phyloP scores from a whole-genome alignment of 2,113 vertebrate species.

The Brachyhypopomus gauderio region DNA sequence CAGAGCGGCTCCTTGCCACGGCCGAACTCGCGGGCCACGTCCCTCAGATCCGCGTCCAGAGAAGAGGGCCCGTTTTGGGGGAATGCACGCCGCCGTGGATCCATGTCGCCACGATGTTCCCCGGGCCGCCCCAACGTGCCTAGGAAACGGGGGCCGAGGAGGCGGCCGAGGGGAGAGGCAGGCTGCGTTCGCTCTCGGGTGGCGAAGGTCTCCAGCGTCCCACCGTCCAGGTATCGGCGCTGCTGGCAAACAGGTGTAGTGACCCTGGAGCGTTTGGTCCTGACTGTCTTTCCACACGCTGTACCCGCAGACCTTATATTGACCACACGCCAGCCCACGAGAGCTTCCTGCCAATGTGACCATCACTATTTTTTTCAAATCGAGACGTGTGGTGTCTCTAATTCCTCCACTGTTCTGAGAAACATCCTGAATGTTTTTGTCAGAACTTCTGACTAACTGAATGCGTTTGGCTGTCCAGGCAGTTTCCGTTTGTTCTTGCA shows the following conservation, averaged over 20 bases:
- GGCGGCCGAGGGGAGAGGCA: neutral
- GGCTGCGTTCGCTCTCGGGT: conserved; percentile 31
- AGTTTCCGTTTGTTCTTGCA: conserved; percentile 13
- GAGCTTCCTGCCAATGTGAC: conserved; percentile 17
- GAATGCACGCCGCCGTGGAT: conserved; percentile 66
- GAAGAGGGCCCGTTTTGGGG: conserved; percentile 65
- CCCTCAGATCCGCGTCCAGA: conserved; percentile 58
- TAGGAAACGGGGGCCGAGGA: too few relatives aligned
- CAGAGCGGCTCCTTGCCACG: conserved; percentile 66
- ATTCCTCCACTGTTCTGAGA: conserved; percentile 42
- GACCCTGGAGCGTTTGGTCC: neutral
- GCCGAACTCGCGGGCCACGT: conserved; percentile 65
- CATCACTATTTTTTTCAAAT: neutral
- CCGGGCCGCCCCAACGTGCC: conserved; percentile 33
- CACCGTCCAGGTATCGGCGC: neutral
- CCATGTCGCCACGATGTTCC: conserved; percentile 57
- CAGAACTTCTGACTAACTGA: conserved; percentile 12
- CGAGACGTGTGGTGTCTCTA: neutral
- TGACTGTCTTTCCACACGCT: conserved; percentile 31
- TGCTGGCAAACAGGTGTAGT: neutral
- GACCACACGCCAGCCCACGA: conserved; percentile 39
- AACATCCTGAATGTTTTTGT: conserved; percentile 39
- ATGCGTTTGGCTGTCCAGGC: neutral
- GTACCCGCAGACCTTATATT: conserved; percentile 25
- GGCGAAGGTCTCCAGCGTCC: conserved; percentile 35